These are phyloP conservation scores for Muschampia plurimacula DNA, from an alignment of 2,888 invertebrate species.

Conservation along the genomic window DNA sequence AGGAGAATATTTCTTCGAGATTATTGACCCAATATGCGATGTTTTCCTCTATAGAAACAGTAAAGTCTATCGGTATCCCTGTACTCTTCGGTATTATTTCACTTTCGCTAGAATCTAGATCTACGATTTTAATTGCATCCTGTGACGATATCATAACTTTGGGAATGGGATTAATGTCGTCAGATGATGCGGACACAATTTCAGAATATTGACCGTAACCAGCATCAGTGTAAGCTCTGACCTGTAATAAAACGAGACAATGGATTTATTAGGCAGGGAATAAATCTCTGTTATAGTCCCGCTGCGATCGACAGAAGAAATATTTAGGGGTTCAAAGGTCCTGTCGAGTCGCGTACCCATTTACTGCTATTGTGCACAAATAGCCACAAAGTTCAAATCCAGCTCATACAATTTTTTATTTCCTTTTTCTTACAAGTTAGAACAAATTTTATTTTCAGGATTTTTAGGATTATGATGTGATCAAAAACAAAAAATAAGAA, in stretches of 20 bases:
- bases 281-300: background rate
- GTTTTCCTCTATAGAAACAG: constrained; percentile 89
- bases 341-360: background rate
- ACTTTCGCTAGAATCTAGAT: constrained; percentile 89
- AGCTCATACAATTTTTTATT: too few relatives aligned
- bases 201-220: constrained; percentile 91
- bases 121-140: constrained; percentile 90
- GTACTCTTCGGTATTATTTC: constrained; percentile 87
- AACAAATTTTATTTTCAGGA: too few relatives aligned
- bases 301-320: background rate
- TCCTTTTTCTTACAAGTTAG: too few relatives aligned
- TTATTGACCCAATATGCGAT: constrained; percentile 94
- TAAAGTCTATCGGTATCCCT: constrained; percentile 89
- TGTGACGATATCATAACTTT: constrained; percentile 90
- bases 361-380: background rate
- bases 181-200: constrained; percentile 86
- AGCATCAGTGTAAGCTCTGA: constrained; percentile 92
- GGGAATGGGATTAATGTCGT: constrained; percentile 91
- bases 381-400: too few relatives aligned
- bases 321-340: background rate
- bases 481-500: too few relatives aligned
- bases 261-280: background rate
- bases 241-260: constrained; percentile 72
- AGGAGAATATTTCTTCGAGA: constrained; percentile 88
- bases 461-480: too few relatives aligned